Evolutionary conservation across 1,140 invertebrate genomes (phyloP).

Genomic region (Bombus sylvicola): DNA sequence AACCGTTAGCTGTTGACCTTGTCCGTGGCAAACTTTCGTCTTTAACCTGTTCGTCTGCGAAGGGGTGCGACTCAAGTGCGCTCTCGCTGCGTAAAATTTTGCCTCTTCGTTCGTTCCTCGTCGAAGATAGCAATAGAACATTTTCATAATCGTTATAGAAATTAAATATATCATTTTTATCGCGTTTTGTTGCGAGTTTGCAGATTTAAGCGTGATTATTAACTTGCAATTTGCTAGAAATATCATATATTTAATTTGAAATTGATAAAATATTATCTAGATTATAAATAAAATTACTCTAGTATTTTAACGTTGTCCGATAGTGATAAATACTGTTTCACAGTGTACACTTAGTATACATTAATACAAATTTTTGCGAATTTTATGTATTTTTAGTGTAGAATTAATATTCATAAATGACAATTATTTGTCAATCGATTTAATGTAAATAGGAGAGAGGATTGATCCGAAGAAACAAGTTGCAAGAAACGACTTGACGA

Average conservation of each 20-base stretch:
- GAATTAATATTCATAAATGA: not conserved
- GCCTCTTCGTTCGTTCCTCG: not conserved
- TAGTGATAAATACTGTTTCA: no score
- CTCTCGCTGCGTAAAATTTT: not conserved
- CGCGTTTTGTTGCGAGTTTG: not conserved
- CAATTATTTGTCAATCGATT: not conserved
- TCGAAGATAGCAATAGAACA: not conserved
- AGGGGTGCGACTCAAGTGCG: not conserved
- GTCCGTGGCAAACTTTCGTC: conserved; percentile 21
- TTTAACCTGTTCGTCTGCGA: conserved; percentile 2
- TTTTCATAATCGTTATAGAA: not conserved
- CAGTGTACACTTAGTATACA: no score
- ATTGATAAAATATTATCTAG: no score
- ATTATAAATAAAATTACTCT: no score
- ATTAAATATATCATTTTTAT: not conserved
- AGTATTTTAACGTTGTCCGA: no score
- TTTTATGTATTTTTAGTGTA: no score
- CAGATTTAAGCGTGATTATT: not conserved
- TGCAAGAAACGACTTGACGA: fast-evolving
- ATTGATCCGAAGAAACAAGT: not conserved
- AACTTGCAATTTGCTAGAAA: not conserved
- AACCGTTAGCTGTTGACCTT: conserved; percentile 49
- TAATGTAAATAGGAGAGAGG: not conserved
- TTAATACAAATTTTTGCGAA: no score
- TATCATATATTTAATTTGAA: no score